These are phyloP conservation scores for Apis florea DNA, from an alignment of 1,140 invertebrate species.

Conservation along the genomic window DNA sequence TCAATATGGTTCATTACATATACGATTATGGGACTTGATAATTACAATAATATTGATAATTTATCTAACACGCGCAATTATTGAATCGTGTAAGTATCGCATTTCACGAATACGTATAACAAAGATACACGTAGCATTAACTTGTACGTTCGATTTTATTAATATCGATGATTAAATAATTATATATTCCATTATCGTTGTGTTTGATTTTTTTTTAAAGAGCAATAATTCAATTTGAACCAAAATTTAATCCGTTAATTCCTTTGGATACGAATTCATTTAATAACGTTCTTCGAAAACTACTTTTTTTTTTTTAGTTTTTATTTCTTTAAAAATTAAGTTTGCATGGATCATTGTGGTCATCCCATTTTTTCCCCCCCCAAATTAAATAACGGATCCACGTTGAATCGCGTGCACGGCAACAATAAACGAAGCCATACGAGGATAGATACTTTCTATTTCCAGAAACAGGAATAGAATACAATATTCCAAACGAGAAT, in stretches of 20 bases:
- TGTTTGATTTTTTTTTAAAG: neutral
- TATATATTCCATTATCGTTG: neutral
- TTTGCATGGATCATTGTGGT: too few relatives aligned
- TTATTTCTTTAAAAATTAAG: neutral
- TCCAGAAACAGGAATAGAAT: neutral
- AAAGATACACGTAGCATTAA: neutral
- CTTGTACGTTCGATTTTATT: neutral
- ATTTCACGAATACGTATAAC: neutral
- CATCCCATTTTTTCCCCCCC: too few relatives aligned
- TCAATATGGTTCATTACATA: neutral
- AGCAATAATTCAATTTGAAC: neutral
- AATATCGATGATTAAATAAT: neutral
- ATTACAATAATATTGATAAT: neutral
- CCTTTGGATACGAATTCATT: neutral
- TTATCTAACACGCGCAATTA: neutral
- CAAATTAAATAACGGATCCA: neutral
- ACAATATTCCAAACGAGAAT: neutral
- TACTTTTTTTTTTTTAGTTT: neutral
- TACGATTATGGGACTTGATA: neutral
- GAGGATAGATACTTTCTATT: neutral
- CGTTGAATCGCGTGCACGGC: neutral
- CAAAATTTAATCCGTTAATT: neutral
- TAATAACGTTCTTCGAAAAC: too few relatives aligned
- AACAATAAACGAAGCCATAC: neutral
- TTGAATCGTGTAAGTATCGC: neutral